Evolutionary conservation across 92 coral and sea anemone genomes (phyloP).

Genomic region (Zoanthus gigantus): DNA sequence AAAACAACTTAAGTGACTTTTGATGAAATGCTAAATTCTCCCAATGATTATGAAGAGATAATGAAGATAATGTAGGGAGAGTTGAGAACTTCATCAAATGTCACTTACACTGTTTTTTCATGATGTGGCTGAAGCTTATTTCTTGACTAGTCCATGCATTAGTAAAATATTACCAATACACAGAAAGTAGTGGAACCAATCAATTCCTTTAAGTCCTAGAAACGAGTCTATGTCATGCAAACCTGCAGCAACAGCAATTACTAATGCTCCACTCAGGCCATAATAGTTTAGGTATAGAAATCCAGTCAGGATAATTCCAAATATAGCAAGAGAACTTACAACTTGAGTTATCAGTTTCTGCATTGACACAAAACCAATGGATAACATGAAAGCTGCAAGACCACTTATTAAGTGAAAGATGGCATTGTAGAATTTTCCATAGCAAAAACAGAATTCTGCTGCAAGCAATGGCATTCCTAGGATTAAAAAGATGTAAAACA

Average conservation of each 20-base stretch:
- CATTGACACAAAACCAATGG: constrained; percentile 63
- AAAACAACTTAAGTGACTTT: no score
- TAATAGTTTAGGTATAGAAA: constrained; percentile 67
- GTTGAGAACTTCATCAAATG: no score
- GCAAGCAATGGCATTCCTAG: constrained; percentile 91
- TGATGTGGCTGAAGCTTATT: not conserved
- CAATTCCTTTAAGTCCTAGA: constrained; percentile 87
- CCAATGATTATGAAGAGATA: no score
- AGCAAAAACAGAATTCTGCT: constrained; percentile 82
- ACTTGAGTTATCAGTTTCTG: constrained; percentile 63
- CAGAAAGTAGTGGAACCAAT: constrained; percentile 90
- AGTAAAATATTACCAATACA: constrained; percentile 78
- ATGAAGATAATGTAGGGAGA: no score
- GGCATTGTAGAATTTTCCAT: constrained; percentile 71
- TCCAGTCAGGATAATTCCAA: constrained; percentile 81
- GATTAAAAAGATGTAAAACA: not conserved
- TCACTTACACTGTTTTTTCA: not conserved
- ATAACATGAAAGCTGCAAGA: constrained; percentile 68
- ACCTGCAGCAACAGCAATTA: constrained; percentile 81
- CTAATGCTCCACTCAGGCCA: constrained; percentile 76
- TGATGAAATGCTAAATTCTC: no score
- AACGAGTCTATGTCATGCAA: constrained; percentile 61
- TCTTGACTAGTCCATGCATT: constrained; percentile 56
- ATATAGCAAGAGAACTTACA: constrained; percentile 81
- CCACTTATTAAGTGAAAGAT: constrained; percentile 79